Percentiles rank a stretch among this genome's conserved stretches.
Conservation (phyloP, 2,797 vertebrate species). For the Remorina albescens region DNA sequence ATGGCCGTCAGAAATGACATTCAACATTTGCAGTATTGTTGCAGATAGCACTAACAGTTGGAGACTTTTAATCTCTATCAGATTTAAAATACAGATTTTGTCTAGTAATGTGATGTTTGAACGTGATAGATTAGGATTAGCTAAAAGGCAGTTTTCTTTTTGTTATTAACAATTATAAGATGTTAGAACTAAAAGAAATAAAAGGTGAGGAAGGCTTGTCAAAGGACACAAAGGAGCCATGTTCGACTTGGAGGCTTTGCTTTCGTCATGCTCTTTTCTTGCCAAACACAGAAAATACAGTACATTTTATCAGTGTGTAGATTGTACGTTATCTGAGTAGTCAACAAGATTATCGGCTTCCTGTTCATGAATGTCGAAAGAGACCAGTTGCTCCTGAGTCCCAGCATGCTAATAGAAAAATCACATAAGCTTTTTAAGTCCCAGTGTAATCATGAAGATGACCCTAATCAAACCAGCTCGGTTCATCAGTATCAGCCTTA, state of each 20-base stretch:
- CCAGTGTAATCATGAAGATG: not conserved
- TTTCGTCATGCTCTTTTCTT: not conserved
- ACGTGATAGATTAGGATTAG: not conserved
- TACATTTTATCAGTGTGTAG: constrained; percentile 23
- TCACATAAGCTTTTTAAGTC: constrained; percentile 8
- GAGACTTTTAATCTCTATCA: too few relatives aligned
- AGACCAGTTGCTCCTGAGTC: not conserved
- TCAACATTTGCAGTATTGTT: not conserved
- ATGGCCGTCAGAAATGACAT: too few relatives aligned
- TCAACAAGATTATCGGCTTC: constrained; percentile 21
- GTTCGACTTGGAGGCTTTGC: not conserved
- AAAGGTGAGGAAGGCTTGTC: not conserved
- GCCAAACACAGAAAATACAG: constrained; percentile 1
- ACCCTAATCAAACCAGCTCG: not conserved
- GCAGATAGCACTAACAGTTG: too few relatives aligned
- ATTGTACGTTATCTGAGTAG: not conserved
- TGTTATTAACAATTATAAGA: not conserved
- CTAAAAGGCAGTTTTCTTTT: not conserved
- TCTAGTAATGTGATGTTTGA: not conserved
- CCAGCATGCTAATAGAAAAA: not conserved
- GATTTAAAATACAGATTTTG: not conserved
- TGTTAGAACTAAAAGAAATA: not conserved
- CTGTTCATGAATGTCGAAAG: constrained; percentile 17
- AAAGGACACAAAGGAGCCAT: not conserved
- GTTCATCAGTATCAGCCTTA: not conserved